Conservation (phyloP, 2,888 invertebrate genomes). For the Morpho deidamia region DNA sequence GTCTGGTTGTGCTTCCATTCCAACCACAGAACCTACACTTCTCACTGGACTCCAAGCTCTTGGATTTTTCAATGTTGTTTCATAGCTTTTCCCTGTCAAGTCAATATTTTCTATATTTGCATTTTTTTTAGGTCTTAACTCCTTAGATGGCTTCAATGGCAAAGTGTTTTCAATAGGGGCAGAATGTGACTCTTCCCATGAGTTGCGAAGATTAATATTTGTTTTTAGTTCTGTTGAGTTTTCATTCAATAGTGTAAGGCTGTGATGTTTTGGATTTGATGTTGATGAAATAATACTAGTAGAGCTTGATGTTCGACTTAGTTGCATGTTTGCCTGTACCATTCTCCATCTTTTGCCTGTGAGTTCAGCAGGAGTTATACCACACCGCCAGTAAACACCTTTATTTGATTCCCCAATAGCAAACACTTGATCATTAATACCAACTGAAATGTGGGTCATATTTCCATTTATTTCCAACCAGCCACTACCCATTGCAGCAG, state of each 20-base stretch:
- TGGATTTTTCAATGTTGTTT: conserved; percentile 86
- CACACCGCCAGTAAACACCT: conserved; percentile 87
- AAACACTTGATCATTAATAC: conserved; percentile 93
- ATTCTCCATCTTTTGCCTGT: conserved; percentile 93
- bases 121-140: conserved; percentile 49
- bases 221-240: conserved; percentile 57
- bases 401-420: conserved; percentile 91
- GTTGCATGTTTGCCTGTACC: conserved; percentile 88
- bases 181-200: conserved; percentile 86
- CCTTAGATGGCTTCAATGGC: conserved; percentile 69
- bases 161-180: conserved; percentile 85
- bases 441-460: conserved; percentile 90
- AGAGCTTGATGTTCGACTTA: conserved; percentile 89
- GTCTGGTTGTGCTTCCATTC: conserved; percentile 91
- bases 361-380: conserved; percentile 84
- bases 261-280: conserved; percentile 82
- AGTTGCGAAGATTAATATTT: conserved; percentile 76
- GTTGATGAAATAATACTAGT: conserved; percentile 83
- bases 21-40: conserved; percentile 90
- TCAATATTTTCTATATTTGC: conserved; percentile 65
- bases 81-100: conserved; percentile 82
- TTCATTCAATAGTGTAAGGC: conserved; percentile 77
- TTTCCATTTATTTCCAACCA: conserved; percentile 95
- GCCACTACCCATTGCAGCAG: conserved; percentile 87
- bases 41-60: conserved; percentile 93